phyloP scores from a whole-genome alignment of 2,888 invertebrate species.

The Escarpia spicata region DNA sequence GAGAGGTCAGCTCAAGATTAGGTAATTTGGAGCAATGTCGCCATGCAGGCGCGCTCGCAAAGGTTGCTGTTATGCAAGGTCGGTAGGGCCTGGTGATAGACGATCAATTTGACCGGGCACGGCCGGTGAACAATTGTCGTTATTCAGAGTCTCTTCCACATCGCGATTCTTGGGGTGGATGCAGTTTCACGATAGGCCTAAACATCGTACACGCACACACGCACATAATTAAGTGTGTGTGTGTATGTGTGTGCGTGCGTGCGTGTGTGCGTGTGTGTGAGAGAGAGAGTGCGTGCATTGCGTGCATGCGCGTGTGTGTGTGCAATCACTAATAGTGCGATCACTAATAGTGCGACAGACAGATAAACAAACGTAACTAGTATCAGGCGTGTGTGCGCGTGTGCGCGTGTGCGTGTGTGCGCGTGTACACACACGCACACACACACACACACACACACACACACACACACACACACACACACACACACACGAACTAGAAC shows the following conservation, averaged over 20 bases:
- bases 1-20: neutral
- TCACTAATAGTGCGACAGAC: no score
- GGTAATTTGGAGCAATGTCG: neutral
- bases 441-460: no score
- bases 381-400: neutral
- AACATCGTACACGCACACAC: no score
- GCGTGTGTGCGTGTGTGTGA: neutral
- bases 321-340: no score
- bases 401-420: neutral
- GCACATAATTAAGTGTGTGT: no score
- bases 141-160: neutral
- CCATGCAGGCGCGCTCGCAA: neutral
- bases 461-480: no score
- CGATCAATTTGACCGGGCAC: neutral
- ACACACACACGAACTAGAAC: no score
- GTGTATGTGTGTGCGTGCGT: neutral
- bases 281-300: neutral
- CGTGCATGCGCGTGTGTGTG: neutral
- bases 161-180: neutral
- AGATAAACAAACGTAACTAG: no score
- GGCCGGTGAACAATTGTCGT: neutral
- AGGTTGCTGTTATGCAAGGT: slow-evolving; percentile 1
- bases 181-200: no score
- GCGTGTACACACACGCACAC: neutral
- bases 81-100: neutral